Base-by-base conservation (phyloP, 2,888 invertebrate species). In the Euzophera pinguis region DNA sequence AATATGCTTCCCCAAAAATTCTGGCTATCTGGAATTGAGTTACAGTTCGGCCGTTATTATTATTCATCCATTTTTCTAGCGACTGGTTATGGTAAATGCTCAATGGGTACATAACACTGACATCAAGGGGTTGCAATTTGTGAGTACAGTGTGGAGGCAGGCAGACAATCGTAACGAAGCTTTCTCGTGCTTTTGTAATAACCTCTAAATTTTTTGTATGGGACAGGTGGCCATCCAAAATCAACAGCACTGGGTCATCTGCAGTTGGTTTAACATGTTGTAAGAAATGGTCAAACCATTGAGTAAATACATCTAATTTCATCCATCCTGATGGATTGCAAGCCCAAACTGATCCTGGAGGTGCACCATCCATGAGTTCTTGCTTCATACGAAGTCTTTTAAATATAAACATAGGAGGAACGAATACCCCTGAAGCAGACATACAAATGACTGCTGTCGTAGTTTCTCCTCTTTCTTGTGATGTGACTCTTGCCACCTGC, bases 401-500 rank as follows among this genome's bases (percentile, higher is more conserved):
- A 55, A 71, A 81, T 39, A 84, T 76, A 56, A 79, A 75, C 73
- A 81, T 73, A 10, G 78, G 79, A 8, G 78, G 77, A 47, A 81
- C 60, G 57, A 62, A 76, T n/a, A 32, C 43, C 0, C 76, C 77
- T 12, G 71, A 54, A 50, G 78, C 75, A 64, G 63, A 75, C 60
- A 74, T 65, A 16, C 66, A 60, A 60, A 73, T 75, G 32, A 73
- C 54, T 4, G 72, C 58, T 3, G 76, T 79, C 8, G 75, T 69
- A 60, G 48, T 50, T 22, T 50, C 29, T 69, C 71, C 57, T 56
- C 67, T 59, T 58, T 72, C 72, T 50, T 63, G 58, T 55, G 69
- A 70, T 32, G 74, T 73, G 27, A 71, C 54, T 10, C 64, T 57
- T 27, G 76, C 75, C n/a, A 78, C 71, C 27, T 69, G 64, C 42